Base-by-base conservation (phyloP, 2,797 vertebrate genomes). In the Cephalopachus bancanus region DNA sequence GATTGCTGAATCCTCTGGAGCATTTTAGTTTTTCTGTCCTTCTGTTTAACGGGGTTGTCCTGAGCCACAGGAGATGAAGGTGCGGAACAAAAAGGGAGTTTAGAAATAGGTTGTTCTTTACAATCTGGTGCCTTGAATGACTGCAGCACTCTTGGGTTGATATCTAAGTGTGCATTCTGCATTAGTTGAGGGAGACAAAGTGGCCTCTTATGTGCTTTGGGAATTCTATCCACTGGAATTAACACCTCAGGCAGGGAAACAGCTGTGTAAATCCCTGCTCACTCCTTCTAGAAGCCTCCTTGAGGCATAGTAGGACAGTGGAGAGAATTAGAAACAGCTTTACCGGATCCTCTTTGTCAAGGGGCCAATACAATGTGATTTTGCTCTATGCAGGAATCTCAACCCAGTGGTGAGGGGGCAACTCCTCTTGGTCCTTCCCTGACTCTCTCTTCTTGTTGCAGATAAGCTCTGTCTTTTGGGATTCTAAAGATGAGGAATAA, bases 281-380 rank as follows among this genome's bases (percentile, higher is more conserved):
- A 62, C 33, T 89, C 19, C 44, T 2, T 28, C 51, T 64, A 76
- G 12, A 53, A 60, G 30, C 53, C 8, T 89, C 51, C 37, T 69
- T 59, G 53, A 81, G 53, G 22, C 57, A 59, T 20, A 72, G 69
- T 1, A 80, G 9, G 44, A 49, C 2, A 19, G 44, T 28, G 49
- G 67, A 76, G 76, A 85, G 81, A 60, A 96, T 53, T 95, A 80
- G 62, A 93, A 94, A 94, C 86, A 15, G 17, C 44, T 94, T 91
- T 85, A 30, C 49, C 33, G 53, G 2, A 10, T 55, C 26, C 20
- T 22, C 15, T 79, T 96, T 83, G 59, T 80, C 78, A 24, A 91
- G 33, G 1, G 28, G 78, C 17, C 69, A 28, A 59, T 7, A 84
- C 19, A 83, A 7, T 16, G 7, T 88, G 53, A 71, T 67, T 83